Evolutionary conservation across 23 tunicate genomes (phyloP).

Genomic region (Botrylloides violaceus): DNA sequence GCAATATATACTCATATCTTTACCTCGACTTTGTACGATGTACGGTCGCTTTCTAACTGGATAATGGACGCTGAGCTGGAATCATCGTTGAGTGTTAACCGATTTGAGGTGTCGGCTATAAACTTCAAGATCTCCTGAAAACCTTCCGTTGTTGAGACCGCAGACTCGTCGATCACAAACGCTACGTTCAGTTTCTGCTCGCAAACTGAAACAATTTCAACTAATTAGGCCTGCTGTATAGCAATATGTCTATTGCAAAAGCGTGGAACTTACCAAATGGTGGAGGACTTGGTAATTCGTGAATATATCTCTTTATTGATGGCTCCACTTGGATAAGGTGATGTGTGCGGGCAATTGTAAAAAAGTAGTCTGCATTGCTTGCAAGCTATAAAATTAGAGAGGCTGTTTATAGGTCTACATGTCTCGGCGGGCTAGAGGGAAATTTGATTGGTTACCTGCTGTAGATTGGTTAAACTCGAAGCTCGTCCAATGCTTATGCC

Average conservation of each 20-base stretch:
- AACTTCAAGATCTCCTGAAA: background rate
- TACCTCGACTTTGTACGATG: background rate
- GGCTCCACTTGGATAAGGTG: background rate
- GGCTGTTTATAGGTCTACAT: too few species aligned
- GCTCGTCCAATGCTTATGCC: conserved; percentile 21
- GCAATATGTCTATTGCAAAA: background rate
- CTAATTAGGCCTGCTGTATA: background rate
- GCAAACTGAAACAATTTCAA: background rate
- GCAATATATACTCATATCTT: background rate
- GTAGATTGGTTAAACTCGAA: conserved; percentile 10
- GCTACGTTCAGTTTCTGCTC: background rate
- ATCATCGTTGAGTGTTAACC: background rate
- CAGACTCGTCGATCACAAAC: background rate
- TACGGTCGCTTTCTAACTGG: background rate
- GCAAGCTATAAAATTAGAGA: background rate
- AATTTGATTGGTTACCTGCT: too few species aligned
- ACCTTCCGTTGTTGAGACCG: background rate
- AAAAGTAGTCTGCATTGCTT: background rate
- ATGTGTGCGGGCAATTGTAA: background rate
- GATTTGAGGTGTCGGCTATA: background rate
- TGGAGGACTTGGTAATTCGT: background rate
- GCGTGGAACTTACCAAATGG: background rate
- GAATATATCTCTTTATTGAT: background rate
- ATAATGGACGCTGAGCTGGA: background rate
- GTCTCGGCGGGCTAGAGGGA: too few species aligned